phyloP scores from a whole-genome alignment of 2,888 invertebrate genomes.

The Noctua janthina region DNA sequence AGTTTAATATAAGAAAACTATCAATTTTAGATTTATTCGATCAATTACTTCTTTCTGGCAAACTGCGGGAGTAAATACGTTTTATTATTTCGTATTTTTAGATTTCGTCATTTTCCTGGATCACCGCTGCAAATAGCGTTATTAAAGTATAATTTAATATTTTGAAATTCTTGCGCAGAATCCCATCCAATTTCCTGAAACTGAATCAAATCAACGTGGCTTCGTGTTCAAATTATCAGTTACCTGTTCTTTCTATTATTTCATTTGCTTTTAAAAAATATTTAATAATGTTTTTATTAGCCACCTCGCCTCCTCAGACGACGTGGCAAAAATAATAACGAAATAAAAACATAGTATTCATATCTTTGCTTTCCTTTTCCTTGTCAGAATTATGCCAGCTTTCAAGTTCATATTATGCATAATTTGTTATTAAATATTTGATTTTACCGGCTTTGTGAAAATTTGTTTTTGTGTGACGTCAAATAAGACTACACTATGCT shows the following conservation, averaged over 20 bases:
- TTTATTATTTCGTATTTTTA: background rate
- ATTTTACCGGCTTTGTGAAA: background rate
- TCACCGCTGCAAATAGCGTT: background rate
- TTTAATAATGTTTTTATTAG: slow-evolving; percentile 37
- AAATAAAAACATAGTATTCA: slow-evolving; percentile 6
- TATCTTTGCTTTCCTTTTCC: slow-evolving; percentile 33
- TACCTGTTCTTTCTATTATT: background rate
- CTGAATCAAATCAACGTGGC: background rate
- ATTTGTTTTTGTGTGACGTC: background rate
- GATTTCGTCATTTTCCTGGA: background rate
- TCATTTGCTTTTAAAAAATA: slow-evolving; percentile 1
- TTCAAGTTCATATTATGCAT: slow-evolving; percentile 11
- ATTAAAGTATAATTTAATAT: background rate
- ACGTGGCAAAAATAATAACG: background rate
- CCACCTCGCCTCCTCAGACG: slow-evolving; percentile 10
- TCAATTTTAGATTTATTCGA: background rate
- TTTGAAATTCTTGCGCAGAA: background rate
- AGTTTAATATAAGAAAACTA: background rate
- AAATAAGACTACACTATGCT: background rate
- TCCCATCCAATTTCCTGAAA: background rate
- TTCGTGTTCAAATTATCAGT: background rate
- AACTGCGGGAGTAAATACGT: background rate
- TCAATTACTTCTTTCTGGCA: background rate
- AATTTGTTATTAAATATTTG: slow-evolving; percentile 23
- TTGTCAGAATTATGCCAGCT: slow-evolving; percentile 17